These are phyloP conservation scores for Patiria pectinifera DNA, from an alignment of 53 echinoderm and acorn worm species.

Conservation along the genomic window DNA sequence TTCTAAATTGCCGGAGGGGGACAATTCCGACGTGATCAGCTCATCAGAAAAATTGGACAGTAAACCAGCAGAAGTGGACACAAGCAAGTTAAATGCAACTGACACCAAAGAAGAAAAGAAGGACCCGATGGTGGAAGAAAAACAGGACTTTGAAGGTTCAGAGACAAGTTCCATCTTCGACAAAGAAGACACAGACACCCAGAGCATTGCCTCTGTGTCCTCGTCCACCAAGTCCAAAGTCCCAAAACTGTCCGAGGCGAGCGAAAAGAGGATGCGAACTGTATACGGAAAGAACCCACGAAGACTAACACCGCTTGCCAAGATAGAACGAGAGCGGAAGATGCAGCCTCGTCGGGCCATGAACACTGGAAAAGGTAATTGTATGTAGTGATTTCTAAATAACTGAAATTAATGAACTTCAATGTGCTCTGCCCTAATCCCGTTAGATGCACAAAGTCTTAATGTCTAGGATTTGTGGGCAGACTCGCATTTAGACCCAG, in stretches of 20 bases:
- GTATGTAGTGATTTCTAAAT: background rate
- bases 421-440: no score
- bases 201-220: background rate
- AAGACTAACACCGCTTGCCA: slow-evolving; percentile 6
- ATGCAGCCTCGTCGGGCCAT: background rate
- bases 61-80: background rate
- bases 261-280: slow-evolving; percentile 40
- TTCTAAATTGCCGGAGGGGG: background rate
- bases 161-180: slow-evolving; percentile 38
- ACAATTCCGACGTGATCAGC: background rate
- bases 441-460: background rate
- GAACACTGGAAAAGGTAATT: slow-evolving; percentile 31
- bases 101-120: background rate
- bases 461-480: background rate
- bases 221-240: slow-evolving; percentile 19
- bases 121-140: background rate
- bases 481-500: background rate
- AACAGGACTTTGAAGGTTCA: slow-evolving; percentile 16
- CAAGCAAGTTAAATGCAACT: background rate
- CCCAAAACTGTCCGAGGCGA: background rate
- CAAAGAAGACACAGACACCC: slow-evolving; percentile 22
- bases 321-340: slow-evolving; percentile 2
- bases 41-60: slow-evolving; percentile 17
- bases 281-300: slow-evolving; percentile 40
- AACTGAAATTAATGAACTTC: background rate